Conservation (phyloP, 2,113 vertebrate genomes). For the Hippopotamus amphibius region DNA sequence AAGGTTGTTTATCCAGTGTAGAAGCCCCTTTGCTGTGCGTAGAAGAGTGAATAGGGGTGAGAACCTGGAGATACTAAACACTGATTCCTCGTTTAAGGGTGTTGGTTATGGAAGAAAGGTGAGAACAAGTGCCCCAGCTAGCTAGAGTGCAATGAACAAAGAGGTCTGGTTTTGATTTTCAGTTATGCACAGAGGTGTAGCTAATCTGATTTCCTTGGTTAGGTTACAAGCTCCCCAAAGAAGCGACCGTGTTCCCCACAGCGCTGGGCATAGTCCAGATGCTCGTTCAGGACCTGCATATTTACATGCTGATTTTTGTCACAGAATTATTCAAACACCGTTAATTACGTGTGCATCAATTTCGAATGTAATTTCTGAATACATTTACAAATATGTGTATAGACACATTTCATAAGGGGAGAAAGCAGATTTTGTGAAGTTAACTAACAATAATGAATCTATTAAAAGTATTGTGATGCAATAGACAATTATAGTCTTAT, state of each 20-base stretch:
- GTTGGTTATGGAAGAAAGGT: background rate
- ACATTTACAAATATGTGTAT: background rate
- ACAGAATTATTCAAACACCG: background rate
- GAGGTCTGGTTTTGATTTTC: background rate
- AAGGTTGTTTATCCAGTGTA: background rate
- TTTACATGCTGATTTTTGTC: background rate
- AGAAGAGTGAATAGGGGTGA: background rate
- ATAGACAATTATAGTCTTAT: background rate
- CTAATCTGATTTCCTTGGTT: background rate
- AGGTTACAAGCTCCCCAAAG: background rate
- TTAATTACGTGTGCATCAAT: background rate
- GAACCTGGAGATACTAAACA: background rate
- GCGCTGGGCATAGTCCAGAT: background rate
- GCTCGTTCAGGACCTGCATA: background rate
- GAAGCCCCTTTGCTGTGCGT: background rate
- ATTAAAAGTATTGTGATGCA: background rate
- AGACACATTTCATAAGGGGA: background rate
- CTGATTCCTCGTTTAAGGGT: background rate
- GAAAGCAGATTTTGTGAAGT: background rate
- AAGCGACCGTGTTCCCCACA: background rate
- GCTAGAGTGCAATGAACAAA: background rate
- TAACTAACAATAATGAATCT: background rate
- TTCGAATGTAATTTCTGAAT: background rate
- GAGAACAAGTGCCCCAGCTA: background rate
- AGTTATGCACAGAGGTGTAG: background rate